phyloP scores from a whole-genome alignment of 2,888 invertebrate species.

The Andrena fulva region DNA sequence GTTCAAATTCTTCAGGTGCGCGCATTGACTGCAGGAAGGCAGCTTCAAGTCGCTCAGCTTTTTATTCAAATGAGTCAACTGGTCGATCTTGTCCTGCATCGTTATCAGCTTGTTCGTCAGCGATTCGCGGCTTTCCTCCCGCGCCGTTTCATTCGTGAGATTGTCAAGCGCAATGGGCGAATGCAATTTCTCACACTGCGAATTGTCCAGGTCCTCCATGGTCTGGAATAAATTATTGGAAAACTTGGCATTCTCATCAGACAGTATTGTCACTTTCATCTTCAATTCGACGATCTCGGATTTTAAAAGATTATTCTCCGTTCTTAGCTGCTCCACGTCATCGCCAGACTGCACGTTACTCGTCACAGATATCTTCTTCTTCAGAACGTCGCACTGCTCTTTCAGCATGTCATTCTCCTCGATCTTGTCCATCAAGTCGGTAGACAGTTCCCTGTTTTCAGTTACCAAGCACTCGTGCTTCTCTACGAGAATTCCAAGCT shows the following conservation, averaged over 20 bases:
- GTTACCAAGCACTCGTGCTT: constrained; percentile 63
- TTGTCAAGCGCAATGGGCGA: constrained; percentile 29
- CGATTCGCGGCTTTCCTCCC: constrained; percentile 43
- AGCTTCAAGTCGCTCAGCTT: constrained; percentile 76
- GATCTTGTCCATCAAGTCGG: constrained; percentile 76
- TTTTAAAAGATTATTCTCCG: constrained; percentile 65
- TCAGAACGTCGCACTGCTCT: constrained; percentile 65
- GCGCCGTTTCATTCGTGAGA: neutral
- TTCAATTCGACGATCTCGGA: constrained; percentile 69
- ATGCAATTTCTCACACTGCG: constrained; percentile 21
- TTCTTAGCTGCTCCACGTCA: constrained; percentile 53
- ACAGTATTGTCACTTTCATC: constrained; percentile 62
- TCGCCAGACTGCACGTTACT: constrained; percentile 19
- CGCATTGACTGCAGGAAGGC: constrained; percentile 75
- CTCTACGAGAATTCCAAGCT: constrained; percentile 55
- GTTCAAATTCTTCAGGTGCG: constrained; percentile 72
- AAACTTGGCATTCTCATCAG: constrained; percentile 68
- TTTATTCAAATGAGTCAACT: constrained; percentile 73
- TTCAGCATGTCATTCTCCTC: constrained; percentile 76
- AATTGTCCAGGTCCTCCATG: constrained; percentile 48
- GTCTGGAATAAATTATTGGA: constrained; percentile 63
- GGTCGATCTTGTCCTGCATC: constrained; percentile 68
- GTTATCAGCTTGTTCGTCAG: constrained; percentile 56
- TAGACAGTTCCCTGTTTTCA: constrained; percentile 77
- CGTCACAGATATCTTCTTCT: constrained; percentile 55